Conservation (phyloP, 1,140 invertebrate genomes). For the Trachymyrmex septentrionalis region DNA sequence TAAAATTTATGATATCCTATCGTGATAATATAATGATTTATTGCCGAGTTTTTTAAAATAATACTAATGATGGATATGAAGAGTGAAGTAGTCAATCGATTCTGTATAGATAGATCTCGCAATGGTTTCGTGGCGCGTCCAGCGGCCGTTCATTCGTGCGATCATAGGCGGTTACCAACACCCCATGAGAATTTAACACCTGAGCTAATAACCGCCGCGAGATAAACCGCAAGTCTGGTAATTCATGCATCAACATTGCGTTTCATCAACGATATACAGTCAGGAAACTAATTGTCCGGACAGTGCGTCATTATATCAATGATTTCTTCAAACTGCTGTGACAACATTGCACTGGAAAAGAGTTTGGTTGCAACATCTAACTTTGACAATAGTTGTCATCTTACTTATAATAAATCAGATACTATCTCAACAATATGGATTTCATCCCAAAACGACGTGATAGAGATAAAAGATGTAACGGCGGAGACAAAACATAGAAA, state of each 20-base stretch:
- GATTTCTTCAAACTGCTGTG: too few relatives aligned
- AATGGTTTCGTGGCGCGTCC: background rate
- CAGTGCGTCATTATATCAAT: too few relatives aligned
- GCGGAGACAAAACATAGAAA: constrained; percentile 8
- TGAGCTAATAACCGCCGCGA: constrained; percentile 14
- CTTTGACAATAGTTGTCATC: too few relatives aligned
- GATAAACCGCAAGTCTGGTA: constrained; percentile 15
- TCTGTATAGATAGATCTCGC: constrained; percentile 2
- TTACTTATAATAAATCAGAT: background rate
- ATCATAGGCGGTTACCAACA: constrained; percentile 30
- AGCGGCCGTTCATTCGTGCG: background rate
- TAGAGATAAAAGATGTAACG: background rate
- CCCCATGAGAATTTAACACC: constrained; percentile 48
- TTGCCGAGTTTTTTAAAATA: background rate
- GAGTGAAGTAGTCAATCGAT: background rate
- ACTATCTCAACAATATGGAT: background rate
- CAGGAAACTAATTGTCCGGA: too few relatives aligned
- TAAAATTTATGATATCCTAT: background rate
- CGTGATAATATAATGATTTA: background rate
- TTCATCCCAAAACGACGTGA: background rate
- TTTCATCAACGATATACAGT: background rate
- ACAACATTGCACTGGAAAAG: too few relatives aligned
- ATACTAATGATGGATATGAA: background rate
- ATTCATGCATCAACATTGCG: constrained; percentile 7
- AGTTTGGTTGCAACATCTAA: too few relatives aligned